Evolutionary conservation across 2,888 invertebrate species (phyloP), one percentile per base, ranked within the genome.

Genomic region (Criorhina ranunculi): DNA sequence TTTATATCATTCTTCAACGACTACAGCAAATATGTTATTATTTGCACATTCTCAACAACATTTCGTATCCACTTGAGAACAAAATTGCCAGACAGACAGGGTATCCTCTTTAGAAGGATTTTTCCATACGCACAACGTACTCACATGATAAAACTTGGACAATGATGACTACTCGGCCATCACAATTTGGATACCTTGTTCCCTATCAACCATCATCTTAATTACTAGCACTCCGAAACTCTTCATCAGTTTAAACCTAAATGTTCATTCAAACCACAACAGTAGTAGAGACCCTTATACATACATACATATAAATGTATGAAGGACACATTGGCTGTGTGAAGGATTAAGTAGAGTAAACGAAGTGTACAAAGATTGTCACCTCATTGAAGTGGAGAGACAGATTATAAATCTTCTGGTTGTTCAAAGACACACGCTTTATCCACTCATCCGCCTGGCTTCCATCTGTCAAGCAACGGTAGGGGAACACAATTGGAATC

Each of bases 301-400:
- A 69, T 24, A 69, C 53, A 15, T 15, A 9, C 5, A 31, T 44
- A 24, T 4, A 24, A 3, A 24, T 24, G 24, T 24, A 24, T 60
- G 9, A 60, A 73, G 59, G 49, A 19, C 49, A 35, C 53, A 82
- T 46, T 64, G 73, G 40, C 17, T 76, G 53, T 55, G 59, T 46
- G 66, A 19, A 69, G 64, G 80, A 80, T 76, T 80, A 60, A 70
- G 53, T 19, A 59, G 80, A 76, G 70, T 76, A 80, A 85, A 80
- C 75, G 75, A 66, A 70, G 79, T 85, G 80, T 75, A 59, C 75
- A 83, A 80, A 85, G 85, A 85, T 80, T 85, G 80, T 85, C 85
- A 85, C 85, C 75, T 75, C 79, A 85, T 85, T 80, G 70, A 80
- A 72, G 80, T 59, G 70, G 40, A 70, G 46, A 60, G 66, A 66